Evolutionary conservation across 2,797 vertebrate species (phyloP), one percentile per base, ranked within the genome.

Genomic region (Rhyacichthys aspro): DNA sequence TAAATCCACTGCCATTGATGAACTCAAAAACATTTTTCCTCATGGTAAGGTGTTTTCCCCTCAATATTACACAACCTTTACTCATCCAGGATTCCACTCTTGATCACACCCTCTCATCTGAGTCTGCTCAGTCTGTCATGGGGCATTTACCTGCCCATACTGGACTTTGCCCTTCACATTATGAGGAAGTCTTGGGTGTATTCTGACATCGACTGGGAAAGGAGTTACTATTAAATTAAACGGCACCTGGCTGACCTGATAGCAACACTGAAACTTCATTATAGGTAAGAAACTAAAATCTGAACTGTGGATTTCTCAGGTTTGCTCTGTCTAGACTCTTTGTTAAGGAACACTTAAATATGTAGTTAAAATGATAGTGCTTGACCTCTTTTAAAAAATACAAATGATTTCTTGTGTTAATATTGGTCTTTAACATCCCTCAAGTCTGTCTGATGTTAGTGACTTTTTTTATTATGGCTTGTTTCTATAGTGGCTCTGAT

Each of bases 131-230:
- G 33, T 48, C 19, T 28, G n/a, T n/a, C 6, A 33, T 7, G 11
- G n/a, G 63, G 70, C 45, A 3, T 33, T 69, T 34, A 43, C 34
- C 50, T 36, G 28, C 57, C 18, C 36, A 23, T 19, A 2, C 17
- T 16, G 83, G 81, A 91, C 90, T 90, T 88, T 86, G 88, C 47
- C 19, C 77, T 78, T 67, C 39, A 67, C 34, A 68, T 70, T 49
- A 84, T 61, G 23, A 82, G 80, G 79, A 87, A 84, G 85, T 71
- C 76, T 61, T 76, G 42, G 38, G 17, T 33, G 45, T 38, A 50
- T 43, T n/a, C 32, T 18, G 38, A 42, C 3, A 19, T 0, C 10
- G 37, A 47, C 47, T 14, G 38, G 59, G 83, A 72, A 10, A 63
- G 68, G 64, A 55, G 34, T 14, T 17, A 37, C 36, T 11, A 50